phyloP scores from a whole-genome alignment of 2,888 invertebrate genomes.

The Slavum lentiscoides region DNA sequence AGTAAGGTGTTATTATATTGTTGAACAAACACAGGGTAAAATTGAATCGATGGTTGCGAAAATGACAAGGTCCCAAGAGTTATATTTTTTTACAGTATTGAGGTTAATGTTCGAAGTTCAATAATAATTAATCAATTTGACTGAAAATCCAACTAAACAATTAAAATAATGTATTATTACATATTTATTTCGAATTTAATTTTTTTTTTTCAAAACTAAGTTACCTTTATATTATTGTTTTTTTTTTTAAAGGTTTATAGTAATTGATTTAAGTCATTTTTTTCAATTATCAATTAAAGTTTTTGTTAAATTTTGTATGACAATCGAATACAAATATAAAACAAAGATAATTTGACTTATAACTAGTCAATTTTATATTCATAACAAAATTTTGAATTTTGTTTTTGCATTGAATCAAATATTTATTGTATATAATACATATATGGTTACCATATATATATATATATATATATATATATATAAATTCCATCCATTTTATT shows the following conservation, averaged over 20 bases:
- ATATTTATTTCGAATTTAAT: neutral
- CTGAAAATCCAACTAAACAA: no score
- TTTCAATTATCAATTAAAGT: constrained; percentile 1
- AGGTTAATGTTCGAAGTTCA: neutral
- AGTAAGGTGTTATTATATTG: neutral
- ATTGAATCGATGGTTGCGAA: neutral
- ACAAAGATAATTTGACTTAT: neutral
- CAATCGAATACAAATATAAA: neutral
- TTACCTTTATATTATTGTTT: no score
- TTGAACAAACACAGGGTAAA: neutral
- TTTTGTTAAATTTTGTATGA: no score
- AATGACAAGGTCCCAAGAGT: neutral
- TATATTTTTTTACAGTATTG: neutral
- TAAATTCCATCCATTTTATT: constrained; percentile 26
- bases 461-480: no score
- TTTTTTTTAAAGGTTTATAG: neutral
- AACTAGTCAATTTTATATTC: constrained; percentile 26
- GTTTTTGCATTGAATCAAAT: constrained; percentile 26
- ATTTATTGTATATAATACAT: neutral
- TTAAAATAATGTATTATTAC: neutral
- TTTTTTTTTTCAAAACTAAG: neutral
- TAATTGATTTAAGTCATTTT: neutral
- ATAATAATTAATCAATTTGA: neutral
- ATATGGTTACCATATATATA: neutral
- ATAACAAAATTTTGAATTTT: neutral